These are phyloP conservation scores for Paratrypauchen microcephalus DNA, from an alignment of 2,797 vertebrate genomes.

Conservation along the genomic window DNA sequence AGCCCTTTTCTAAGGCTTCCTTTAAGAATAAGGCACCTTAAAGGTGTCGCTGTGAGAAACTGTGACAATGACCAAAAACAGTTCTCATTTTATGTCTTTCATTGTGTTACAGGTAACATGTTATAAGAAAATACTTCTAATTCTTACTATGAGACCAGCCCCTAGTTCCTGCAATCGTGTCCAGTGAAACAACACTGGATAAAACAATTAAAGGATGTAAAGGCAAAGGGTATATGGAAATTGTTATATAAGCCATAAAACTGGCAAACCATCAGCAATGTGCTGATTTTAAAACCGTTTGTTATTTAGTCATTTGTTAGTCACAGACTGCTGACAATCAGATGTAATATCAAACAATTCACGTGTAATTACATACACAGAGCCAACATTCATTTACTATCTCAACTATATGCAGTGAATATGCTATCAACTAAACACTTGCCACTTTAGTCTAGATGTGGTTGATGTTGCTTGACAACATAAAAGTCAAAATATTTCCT, in stretches of 20 bases:
- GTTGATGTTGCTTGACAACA: neutral
- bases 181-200: slow-evolving; percentile 47
- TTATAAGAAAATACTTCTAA: slow-evolving; percentile 36
- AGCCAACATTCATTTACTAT: neutral
- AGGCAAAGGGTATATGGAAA: slow-evolving; percentile 14
- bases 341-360: slow-evolving; percentile 32
- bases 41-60: slow-evolving; percentile 46
- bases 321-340: slow-evolving; percentile 17
- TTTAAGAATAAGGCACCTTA: slow-evolving; percentile 69
- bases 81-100: slow-evolving; percentile 46
- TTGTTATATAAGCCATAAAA: slow-evolving; percentile 71
- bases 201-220: slow-evolving; percentile 18
- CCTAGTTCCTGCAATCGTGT: slow-evolving; percentile 61
- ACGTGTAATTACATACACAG: slow-evolving; percentile 35
- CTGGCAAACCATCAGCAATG: slow-evolving; percentile 59
- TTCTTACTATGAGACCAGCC: slow-evolving; percentile 66
- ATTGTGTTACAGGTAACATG: slow-evolving; percentile 60
- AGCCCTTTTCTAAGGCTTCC: slow-evolving; percentile 64
- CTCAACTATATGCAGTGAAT: neutral
- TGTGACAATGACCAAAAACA: slow-evolving; percentile 13
- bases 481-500: neutral
- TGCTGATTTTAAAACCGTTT: slow-evolving; percentile 45
- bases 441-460: slow-evolving; percentile 34
- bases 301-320: slow-evolving; percentile 13
- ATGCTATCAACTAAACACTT: slow-evolving; percentile 5